phyloP scores from a whole-genome alignment of 2,113 vertebrate genomes.

The Podarcis cretensis region DNA sequence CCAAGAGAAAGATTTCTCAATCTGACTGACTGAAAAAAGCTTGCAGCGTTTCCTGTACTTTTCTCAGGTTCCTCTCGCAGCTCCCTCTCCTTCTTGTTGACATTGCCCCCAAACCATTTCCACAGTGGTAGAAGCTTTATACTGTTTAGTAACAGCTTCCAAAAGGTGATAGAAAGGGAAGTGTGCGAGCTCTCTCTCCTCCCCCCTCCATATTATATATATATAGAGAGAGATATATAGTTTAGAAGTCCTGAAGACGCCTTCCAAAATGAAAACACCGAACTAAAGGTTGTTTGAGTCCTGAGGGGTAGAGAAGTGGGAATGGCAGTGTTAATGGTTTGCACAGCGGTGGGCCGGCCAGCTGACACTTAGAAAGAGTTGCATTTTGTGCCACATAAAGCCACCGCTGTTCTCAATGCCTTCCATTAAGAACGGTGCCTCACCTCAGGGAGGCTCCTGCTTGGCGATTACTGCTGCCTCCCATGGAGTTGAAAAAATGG shows the following conservation, averaged over 20 bases:
- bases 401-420: conserved; percentile 50
- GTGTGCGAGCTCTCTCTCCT: background rate
- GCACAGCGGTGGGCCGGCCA: conserved; percentile 33
- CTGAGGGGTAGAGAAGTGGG: conserved; percentile 46
- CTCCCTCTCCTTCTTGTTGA: conserved; percentile 48
- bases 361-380: conserved; percentile 51
- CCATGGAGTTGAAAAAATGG: background rate
- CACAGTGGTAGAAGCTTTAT: conserved; percentile 29
- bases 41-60: conserved; percentile 10
- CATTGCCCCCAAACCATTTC: conserved; percentile 43
- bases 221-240: background rate
- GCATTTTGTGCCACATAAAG: conserved; percentile 52
- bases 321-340: conserved; percentile 44
- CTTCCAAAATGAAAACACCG: background rate
- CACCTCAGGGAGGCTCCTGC: conserved; percentile 54
- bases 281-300: conserved; percentile 59
- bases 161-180: conserved; percentile 43
- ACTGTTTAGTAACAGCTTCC: conserved; percentile 40
- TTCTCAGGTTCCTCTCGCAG: conserved; percentile 19
- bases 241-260: conserved; percentile 46
- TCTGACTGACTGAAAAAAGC: background rate
- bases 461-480: conserved; percentile 46
- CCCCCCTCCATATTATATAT: background rate
- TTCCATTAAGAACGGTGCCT: conserved; percentile 52
- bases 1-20: conserved; percentile 34